Conservation (phyloP, 2,113 vertebrate species). For the Himantopus leucocephalus region DNA sequence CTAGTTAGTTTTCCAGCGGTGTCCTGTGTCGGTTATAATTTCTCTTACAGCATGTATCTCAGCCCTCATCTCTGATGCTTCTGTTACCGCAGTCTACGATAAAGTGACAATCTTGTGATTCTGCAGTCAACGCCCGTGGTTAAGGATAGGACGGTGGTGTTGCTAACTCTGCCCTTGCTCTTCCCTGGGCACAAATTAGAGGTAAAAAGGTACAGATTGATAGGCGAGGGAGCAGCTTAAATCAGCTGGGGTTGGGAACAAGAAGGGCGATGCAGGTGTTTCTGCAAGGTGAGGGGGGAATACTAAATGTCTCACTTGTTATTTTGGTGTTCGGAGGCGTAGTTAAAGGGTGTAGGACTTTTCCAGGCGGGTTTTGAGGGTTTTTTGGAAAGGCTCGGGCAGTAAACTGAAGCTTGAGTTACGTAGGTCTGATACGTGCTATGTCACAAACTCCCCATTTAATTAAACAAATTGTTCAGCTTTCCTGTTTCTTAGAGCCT, state of each 20-base stretch:
- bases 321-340: neutral
- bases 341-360: neutral
- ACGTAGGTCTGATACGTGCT: neutral
- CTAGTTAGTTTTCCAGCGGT: neutral
- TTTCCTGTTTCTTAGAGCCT: neutral
- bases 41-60: neutral
- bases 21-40: neutral
- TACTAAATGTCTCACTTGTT: neutral
- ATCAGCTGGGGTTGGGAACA: neutral
- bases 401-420: neutral
- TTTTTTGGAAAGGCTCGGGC: neutral
- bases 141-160: neutral
- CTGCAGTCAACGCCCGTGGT: neutral
- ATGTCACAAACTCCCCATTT: neutral
- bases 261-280: rapidly evolving
- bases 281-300: neutral
- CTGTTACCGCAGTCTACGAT: rapidly evolving
- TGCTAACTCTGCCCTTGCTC: neutral
- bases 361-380: neutral
- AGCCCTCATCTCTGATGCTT: neutral
- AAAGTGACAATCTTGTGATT: neutral
- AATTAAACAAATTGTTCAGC: neutral
- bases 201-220: neutral
- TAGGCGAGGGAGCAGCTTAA: neutral
- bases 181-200: neutral